A percentile compares a stretch with the other conserved stretches of the same genome.
phyloP scores from a whole-genome alignment of 2,113 vertebrate genomes.

The Megaptera novaeangliae region DNA sequence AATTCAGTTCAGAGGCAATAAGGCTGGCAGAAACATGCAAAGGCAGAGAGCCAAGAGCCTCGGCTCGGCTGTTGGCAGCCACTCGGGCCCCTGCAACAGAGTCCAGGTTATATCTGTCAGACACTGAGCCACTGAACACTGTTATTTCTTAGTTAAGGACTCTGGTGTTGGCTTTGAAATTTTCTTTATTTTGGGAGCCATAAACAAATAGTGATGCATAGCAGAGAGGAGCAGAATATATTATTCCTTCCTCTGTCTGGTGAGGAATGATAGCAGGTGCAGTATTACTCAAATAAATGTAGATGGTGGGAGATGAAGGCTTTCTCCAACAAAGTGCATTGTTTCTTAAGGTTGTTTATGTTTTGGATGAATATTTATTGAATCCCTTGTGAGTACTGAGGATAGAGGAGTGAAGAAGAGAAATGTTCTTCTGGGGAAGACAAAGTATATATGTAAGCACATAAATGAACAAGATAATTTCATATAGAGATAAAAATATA shows the following conservation, averaged over 20 bases:
- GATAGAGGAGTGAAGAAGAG: background rate
- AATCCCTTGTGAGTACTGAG: background rate
- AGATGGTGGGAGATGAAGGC: background rate
- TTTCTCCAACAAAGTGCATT: background rate
- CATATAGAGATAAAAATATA: background rate
- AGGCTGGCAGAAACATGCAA: slow-evolving; percentile 33
- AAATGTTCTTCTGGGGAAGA: background rate
- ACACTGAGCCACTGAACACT: slow-evolving; percentile 26
- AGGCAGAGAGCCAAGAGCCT: slow-evolving; percentile 66
- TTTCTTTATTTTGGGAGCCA: slow-evolving; percentile 41
- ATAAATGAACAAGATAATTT: slow-evolving; percentile 2
- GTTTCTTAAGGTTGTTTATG: slow-evolving; percentile 39
- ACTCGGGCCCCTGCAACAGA: background rate
- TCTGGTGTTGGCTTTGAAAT: slow-evolving; percentile 52
- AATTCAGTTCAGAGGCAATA: slow-evolving; percentile 57
- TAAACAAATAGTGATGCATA: slow-evolving; percentile 33
- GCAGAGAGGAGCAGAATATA: background rate
- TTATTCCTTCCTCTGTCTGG: background rate
- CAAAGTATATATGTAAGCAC: background rate
- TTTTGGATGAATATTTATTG: slow-evolving; percentile 33
- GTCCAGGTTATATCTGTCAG: slow-evolving; percentile 66
- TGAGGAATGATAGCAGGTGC: background rate
- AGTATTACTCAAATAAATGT: slow-evolving; percentile 34
- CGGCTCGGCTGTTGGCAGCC: slow-evolving; percentile 50
- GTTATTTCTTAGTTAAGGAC: slow-evolving; percentile 72